Conservation (phyloP, 2,797 vertebrate species). For the Nannoperca obscura region DNA sequence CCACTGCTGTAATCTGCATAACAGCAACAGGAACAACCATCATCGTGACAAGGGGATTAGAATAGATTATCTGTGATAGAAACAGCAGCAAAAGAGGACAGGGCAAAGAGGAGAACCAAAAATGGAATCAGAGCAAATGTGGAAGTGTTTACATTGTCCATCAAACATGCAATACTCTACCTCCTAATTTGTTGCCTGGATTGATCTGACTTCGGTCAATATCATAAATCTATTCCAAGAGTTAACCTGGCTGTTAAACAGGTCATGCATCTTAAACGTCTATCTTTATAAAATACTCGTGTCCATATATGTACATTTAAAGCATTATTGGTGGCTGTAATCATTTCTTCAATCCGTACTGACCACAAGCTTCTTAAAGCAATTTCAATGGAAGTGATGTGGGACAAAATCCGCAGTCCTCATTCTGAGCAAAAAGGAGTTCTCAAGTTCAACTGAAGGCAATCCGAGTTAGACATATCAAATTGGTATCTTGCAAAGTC, state of each 20-base stretch:
- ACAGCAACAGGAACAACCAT: conserved; percentile 35
- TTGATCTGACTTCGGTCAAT: not conserved
- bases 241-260: not conserved
- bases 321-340: too few relatives aligned
- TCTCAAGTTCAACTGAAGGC: too few relatives aligned
- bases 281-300: too few relatives aligned
- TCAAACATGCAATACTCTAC: not conserved
- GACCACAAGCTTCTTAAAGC: too few relatives aligned
- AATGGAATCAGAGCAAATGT: conserved; percentile 18
- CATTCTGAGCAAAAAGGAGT: too few relatives aligned
- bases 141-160: not conserved
- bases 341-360: too few relatives aligned
- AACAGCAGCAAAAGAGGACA: conserved; percentile 34
- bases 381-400: not conserved
- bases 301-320: not conserved
- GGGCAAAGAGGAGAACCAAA: conserved; percentile 3
- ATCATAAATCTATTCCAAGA: not conserved
- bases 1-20: conserved; percentile 43
- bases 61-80: conserved; percentile 55
- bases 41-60: conserved; percentile 54
- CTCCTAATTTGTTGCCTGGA: not conserved
- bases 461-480: too few relatives aligned
- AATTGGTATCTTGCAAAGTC: too few relatives aligned
- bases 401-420: not conserved
- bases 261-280: too few relatives aligned